Conservation (phyloP, 2,113 vertebrate genomes). For the Crocuta crocuta region DNA sequence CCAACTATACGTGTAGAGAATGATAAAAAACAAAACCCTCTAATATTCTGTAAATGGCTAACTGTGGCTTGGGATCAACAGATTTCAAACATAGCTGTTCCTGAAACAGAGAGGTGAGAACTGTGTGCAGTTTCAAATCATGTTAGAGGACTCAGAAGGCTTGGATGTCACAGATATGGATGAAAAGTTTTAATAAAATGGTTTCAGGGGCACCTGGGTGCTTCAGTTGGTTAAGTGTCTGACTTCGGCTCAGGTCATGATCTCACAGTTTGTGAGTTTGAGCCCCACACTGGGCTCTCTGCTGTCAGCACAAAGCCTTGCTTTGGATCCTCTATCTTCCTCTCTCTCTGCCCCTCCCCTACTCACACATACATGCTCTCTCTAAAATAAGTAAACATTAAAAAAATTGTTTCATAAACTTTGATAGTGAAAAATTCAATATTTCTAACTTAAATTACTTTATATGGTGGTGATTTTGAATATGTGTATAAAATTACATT, state of each 20-base stretch:
- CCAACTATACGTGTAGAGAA: background rate
- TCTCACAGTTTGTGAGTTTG: too few relatives aligned
- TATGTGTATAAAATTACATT: background rate
- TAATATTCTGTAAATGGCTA: background rate
- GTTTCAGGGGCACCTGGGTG: background rate
- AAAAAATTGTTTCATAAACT: background rate
- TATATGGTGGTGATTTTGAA: background rate
- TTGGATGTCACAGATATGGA: background rate
- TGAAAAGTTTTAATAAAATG: background rate
- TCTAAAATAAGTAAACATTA: too few relatives aligned
- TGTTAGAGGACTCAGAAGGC: background rate
- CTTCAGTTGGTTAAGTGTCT: too few relatives aligned
- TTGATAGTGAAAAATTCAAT: background rate
- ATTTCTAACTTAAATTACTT: conserved; percentile 2
- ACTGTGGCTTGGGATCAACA: background rate
- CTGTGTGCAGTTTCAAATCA: background rate
- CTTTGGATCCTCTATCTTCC: too few relatives aligned
- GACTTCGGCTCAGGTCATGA: too few relatives aligned
- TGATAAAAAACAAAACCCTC: background rate
- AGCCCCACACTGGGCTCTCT: too few relatives aligned
- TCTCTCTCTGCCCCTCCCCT: too few relatives aligned
- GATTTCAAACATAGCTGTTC: background rate
- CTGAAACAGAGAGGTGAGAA: background rate
- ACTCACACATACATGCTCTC: too few relatives aligned
- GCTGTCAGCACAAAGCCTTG: too few relatives aligned